Evolutionary conservation across 2,888 invertebrate genomes (phyloP), one percentile per base, ranked within the genome.

Genomic region (Tanypteryx hageni): DNA sequence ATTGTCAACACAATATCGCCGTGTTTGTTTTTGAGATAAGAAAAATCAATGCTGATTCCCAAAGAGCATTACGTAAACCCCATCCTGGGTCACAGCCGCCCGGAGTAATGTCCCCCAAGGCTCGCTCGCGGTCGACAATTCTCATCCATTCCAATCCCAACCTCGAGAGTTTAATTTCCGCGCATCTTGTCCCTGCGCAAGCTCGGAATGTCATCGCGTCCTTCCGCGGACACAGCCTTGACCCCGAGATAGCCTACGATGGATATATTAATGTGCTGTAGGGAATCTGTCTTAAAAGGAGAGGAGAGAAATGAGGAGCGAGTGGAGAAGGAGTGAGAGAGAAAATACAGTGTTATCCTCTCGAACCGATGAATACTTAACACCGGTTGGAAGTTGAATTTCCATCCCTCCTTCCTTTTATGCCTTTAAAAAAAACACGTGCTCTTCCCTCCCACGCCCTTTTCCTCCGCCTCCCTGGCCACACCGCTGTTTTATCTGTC

Each of bases 201-300:
- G 11, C 27, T 8, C 14, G 61, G 44, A 44, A 44, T 44, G 61
- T 61, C 61, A 13, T 13, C 13, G 61, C 4, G 76, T 76, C 76
- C 22, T 76, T 76, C 27, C 5, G 22, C 76, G 76, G 22, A 27
- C 76, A 11, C 76, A 76, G 76, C 76, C 76, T 76, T 76, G 76
- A 76, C 76, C 76, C 76, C 27, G 27, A 76, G 76, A 76, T 76
- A 76, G 22, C 76, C 76, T 27, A 22, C 27, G 22, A 76, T 76
- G 76, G 76, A 76, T 76, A 27, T 76, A 27, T 76, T 76, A 76
- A 76, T 76, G 76, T 27, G 76, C 22, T 68, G n/a, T 68, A 13
- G 64, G 64, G n/a, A 18, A n/a, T n/a, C 5, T 44, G 44, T 44
- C 44, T 44, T 44, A 44, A 1, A 1, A 44, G 14, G 16, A 64